Conservation (phyloP, 2,888 invertebrate species). For the Cecidostiba fungosa region DNA sequence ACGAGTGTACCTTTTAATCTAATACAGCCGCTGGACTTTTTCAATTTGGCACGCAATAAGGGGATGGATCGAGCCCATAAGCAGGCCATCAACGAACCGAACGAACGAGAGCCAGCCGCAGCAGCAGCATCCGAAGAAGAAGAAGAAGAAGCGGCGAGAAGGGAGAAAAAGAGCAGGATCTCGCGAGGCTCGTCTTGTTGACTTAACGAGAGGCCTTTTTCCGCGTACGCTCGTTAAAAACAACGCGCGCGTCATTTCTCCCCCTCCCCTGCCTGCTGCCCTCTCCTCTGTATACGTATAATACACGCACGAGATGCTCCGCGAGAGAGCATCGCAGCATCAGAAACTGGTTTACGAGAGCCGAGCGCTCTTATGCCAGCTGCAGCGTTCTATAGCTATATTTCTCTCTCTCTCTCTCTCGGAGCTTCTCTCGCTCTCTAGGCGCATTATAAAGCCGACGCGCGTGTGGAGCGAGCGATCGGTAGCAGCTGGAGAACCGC, state of each 20-base stretch:
- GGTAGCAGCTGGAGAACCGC: conserved; percentile 52
- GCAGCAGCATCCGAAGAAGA: conserved; percentile 7
- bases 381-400: neutral
- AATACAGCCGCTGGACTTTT: conserved; percentile 62
- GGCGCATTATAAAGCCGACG: conserved; percentile 21
- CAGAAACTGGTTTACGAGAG: conserved; percentile 60
- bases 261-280: conserved; percentile 11
- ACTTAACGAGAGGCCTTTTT: conserved; percentile 66
- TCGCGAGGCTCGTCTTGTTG: conserved; percentile 63
- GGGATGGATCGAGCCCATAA: conserved; percentile 59
- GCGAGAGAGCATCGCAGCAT: conserved; percentile 26
- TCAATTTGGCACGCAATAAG: conserved; percentile 65
- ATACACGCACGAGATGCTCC: conserved; percentile 10
- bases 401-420: conserved; percentile 38
- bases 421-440: too few species aligned
- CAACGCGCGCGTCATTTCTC: conserved; percentile 63
- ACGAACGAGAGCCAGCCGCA: conserved; percentile 26
- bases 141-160: conserved; percentile 34
- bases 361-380: conserved; percentile 41
- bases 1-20: conserved; percentile 58
- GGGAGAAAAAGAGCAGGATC: conserved; percentile 59
- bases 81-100: conserved; percentile 57
- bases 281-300: neutral
- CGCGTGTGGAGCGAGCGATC: conserved; percentile 43
- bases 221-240: conserved; percentile 65